These are phyloP conservation scores for Aepyceros melampus DNA, from an alignment of 2,113 vertebrate genomes.

Conservation along the genomic window DNA sequence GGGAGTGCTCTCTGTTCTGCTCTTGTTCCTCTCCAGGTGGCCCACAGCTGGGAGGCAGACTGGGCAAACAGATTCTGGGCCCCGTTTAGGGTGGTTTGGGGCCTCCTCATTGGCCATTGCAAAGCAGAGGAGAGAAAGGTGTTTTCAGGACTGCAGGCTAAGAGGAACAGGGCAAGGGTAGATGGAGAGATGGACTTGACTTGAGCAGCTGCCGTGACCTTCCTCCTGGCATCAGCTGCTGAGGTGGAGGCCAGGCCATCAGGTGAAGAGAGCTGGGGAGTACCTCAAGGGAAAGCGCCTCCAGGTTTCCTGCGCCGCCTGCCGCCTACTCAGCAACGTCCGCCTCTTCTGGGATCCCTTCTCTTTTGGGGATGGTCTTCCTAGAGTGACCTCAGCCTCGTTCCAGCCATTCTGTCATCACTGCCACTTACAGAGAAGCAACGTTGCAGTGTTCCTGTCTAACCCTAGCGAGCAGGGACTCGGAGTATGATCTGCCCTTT, in stretches of 20 bases:
- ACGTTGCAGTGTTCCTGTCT: not conserved
- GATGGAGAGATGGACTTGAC: not conserved
- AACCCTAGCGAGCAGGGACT: not conserved
- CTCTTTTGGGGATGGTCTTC: not conserved
- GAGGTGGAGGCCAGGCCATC: not conserved
- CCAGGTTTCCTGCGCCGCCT: not conserved
- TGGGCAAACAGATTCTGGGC: not conserved
- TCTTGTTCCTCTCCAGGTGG: not conserved
- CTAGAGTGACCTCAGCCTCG: not conserved
- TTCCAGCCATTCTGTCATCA: not conserved
- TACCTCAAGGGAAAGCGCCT: constrained; percentile 12
- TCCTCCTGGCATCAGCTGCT: not conserved
- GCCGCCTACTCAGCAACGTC: not conserved
- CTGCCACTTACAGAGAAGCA: not conserved
- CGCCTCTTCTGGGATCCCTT: not conserved
- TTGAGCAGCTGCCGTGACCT: not conserved
- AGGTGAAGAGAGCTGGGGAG: not conserved
- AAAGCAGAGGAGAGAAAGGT: not conserved
- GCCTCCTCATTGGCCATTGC: not conserved
- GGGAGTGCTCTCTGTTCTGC: not conserved
- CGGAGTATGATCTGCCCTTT: not conserved
- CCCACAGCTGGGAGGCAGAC: not conserved
- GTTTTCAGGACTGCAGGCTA: not conserved
- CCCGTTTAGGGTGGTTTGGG: not conserved
- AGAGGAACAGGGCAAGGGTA: constrained; percentile 27